Conservation (phyloP, 1,140 invertebrate species). For the Drosophila watanabei region DNA sequence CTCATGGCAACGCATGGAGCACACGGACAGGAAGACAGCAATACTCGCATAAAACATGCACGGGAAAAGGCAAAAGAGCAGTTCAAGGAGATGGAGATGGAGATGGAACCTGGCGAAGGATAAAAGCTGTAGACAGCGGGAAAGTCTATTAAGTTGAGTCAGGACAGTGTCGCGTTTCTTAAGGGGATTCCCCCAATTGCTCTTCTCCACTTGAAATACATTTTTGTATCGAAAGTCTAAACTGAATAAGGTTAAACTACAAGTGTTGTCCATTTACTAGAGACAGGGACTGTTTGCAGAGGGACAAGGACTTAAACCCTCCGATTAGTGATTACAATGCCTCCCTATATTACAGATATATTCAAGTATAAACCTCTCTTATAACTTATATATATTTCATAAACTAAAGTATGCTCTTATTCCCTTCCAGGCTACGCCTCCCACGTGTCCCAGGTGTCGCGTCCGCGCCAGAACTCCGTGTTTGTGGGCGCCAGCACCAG, state of each 20-base stretch:
- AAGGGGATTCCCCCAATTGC: slow-evolving; percentile 8
- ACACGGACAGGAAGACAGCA: slow-evolving; percentile 11
- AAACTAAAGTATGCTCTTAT: neutral
- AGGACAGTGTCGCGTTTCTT: neutral
- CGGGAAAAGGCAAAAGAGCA: neutral
- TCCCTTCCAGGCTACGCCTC: slow-evolving; percentile 64
- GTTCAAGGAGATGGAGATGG: slow-evolving; percentile 22
- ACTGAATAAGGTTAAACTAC: neutral
- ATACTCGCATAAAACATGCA: slow-evolving; percentile 46
- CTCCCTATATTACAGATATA: no score
- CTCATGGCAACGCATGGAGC: slow-evolving; percentile 48
- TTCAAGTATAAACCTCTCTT: neutral
- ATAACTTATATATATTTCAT: neutral
- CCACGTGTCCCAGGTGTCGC: slow-evolving; percentile 62
- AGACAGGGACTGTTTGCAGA: neutral
- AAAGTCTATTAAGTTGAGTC: slow-evolving; percentile 51
- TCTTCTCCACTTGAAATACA: neutral
- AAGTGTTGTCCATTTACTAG: neutral
- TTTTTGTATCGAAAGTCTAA: neutral
- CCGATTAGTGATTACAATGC: neutral
- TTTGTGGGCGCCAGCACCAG: slow-evolving; percentile 91
- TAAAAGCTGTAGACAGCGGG: slow-evolving; percentile 8
- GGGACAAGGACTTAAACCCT: neutral
- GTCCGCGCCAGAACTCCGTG: slow-evolving; percentile 92
- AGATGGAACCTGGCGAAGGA: no score